A percentile compares a stretch with the other conserved stretches of the same genome.
phyloP scores from a whole-genome alignment of 2,888 invertebrate genomes.

The Rhingia campestris region DNA sequence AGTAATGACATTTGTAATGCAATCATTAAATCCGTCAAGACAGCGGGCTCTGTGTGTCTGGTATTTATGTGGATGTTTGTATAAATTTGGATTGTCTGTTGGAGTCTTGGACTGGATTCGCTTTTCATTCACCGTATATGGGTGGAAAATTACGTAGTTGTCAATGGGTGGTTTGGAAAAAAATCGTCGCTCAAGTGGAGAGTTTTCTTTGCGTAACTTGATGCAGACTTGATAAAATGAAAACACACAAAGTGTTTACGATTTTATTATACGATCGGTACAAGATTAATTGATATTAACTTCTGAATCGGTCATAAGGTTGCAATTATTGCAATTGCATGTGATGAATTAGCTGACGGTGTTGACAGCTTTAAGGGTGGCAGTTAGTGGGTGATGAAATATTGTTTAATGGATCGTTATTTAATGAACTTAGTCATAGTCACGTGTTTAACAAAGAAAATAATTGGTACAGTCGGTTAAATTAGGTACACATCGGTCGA shows the following conservation, averaged over 20 bases:
- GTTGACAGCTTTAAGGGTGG: not conserved
- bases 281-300: slow-evolving; percentile 6
- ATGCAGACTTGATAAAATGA: slow-evolving; percentile 6
- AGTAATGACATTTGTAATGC: slow-evolving; percentile 53
- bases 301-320: not conserved
- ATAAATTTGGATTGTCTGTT: slow-evolving; percentile 29
- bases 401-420: not conserved
- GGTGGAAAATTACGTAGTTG: slow-evolving; percentile 66
- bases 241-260: slow-evolving; percentile 18
- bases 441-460: too few species aligned
- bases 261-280: slow-evolving; percentile 12
- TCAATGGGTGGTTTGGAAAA: slow-evolving; percentile 45
- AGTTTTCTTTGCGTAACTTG: slow-evolving; percentile 42
- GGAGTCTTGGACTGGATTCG: slow-evolving; percentile 39
- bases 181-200: slow-evolving; percentile 4
- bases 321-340: slow-evolving; percentile 5
- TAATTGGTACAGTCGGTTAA: too few species aligned
- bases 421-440: not conserved
- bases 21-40: slow-evolving; percentile 26
- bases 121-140: slow-evolving; percentile 61
- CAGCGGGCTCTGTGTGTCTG: not conserved
- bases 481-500: too few species aligned
- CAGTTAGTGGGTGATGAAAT: not conserved
- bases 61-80: not conserved
- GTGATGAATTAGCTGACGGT: not conserved